These are phyloP conservation scores for Anagrus nilaparvatae DNA, from an alignment of 1,140 invertebrate species.

Conservation along the genomic window DNA sequence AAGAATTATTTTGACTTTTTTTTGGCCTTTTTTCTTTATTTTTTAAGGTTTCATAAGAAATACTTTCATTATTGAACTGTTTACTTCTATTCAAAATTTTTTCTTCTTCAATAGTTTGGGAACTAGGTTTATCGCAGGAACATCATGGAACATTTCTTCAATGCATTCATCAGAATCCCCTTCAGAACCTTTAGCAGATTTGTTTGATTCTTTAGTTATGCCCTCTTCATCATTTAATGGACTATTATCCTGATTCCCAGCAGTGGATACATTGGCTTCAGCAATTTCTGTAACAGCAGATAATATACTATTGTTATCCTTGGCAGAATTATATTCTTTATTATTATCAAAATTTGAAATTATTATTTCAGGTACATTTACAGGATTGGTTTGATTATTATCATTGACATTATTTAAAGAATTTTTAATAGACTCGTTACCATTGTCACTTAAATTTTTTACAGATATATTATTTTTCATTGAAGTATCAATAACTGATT, in stretches of 20 bases:
- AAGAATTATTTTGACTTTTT: too few species aligned
- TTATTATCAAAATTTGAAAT: conserved; percentile 3
- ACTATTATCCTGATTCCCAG: neutral
- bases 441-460: too few species aligned
- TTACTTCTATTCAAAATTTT: too few species aligned
- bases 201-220: neutral
- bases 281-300: conserved; percentile 18
- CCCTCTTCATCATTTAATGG: conserved; percentile 2
- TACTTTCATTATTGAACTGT: too few species aligned
- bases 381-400: neutral
- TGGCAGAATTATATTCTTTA: conserved; percentile 6
- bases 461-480: too few species aligned
- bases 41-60: too few species aligned
- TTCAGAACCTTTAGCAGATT: neutral
- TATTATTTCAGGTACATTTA: neutral
- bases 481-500: too few species aligned
- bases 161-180: conserved; percentile 6
- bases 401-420: neutral
- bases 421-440: too few species aligned
- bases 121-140: too few species aligned
- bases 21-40: too few species aligned
- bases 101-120: too few species aligned
- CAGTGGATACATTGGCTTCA: neutral
- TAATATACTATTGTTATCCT: conserved; percentile 19
- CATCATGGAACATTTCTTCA: conserved; percentile 19